Base-by-base conservation (phyloP, 1,140 invertebrate genomes). In the Drosophila parabipectinata region DNA sequence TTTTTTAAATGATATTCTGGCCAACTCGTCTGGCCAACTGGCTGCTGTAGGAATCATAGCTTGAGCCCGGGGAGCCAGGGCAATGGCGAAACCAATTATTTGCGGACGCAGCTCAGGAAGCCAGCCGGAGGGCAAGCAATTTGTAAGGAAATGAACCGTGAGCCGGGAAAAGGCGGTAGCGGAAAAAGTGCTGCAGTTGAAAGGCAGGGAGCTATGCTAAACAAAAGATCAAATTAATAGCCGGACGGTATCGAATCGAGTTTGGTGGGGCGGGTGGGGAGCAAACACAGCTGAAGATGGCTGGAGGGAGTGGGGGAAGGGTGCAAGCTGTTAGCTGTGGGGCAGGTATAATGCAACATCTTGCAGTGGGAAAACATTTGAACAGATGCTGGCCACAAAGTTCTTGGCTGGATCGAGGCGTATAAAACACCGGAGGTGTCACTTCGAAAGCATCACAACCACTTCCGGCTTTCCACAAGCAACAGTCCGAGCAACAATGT, bases 171-270 rank as follows among this genome's bases (percentile, higher is more conserved):
- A 45, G 28, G 50, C 18, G 32, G 15, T 39, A 3, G 44, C 59
- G 51, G 45, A 78, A 78, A 67, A 71, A 45, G 47, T 48, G 59
- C 64, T 63, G 68, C 63, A 71, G 48, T 28, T 77, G 63, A 44
- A 61, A 78, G 63, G 60, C 72, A 58, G 55, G 61, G 47, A 34
- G 58, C 59, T 64, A 85, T n/a, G 34, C 34, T 37, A 37, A 81
- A 87, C 82, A 87, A 87, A 87, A 87, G 82, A 88, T 87, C 82
- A 79, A 88, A 78, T 82, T 87, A 87, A 87, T 87, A 79, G 78
- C 80, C 57, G 52, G 14, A 57, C 62, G 66, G 56, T 41, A 57
- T 57, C 63, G 41, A 76, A 58, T 24, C 64, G 28, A 21, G 10
- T 10, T 34, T 10, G 32, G 32, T 9, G 3, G 3, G 8, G n/a